These are phyloP conservation scores for Eriocheir sinensis DNA, from an alignment of 1,140 invertebrate species.

Conservation along the genomic window DNA sequence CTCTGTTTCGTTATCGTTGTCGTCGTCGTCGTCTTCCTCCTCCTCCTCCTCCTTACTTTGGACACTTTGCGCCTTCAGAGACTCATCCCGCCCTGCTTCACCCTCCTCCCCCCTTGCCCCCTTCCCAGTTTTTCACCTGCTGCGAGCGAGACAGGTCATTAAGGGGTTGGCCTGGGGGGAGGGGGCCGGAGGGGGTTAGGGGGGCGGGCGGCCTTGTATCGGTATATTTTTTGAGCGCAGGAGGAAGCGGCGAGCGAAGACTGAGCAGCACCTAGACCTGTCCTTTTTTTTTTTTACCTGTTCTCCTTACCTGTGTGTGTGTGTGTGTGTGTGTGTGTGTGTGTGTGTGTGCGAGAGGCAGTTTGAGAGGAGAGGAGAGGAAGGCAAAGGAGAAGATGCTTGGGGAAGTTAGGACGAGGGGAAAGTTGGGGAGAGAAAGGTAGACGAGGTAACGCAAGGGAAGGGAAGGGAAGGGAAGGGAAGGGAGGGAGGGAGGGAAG, in stretches of 20 bases:
- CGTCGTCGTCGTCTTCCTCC: too few relatives aligned
- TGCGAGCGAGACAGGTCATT: slow-evolving; percentile 21
- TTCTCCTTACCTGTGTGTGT: background rate
- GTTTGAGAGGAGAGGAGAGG: background rate
- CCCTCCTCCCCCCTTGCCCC: background rate
- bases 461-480: background rate
- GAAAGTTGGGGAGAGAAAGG: background rate
- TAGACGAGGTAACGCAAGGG: background rate
- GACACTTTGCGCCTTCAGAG: background rate
- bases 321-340: background rate
- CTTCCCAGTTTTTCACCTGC: background rate
- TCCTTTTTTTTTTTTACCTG: background rate
- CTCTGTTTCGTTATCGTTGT: too few relatives aligned
- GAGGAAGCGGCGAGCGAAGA: background rate
- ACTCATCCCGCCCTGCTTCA: background rate
- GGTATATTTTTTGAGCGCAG: background rate
- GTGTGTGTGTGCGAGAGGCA: background rate
- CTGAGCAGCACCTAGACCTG: background rate
- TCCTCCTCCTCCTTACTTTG: background rate
- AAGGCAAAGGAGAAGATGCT: background rate
- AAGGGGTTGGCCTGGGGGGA: background rate
- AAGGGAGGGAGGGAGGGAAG: background rate
- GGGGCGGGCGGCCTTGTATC: background rate
- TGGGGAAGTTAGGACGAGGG: background rate
- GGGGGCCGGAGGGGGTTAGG: background rate